phyloP scores from a whole-genome alignment of 1,140 invertebrate genomes.

The Dryas iulia region DNA sequence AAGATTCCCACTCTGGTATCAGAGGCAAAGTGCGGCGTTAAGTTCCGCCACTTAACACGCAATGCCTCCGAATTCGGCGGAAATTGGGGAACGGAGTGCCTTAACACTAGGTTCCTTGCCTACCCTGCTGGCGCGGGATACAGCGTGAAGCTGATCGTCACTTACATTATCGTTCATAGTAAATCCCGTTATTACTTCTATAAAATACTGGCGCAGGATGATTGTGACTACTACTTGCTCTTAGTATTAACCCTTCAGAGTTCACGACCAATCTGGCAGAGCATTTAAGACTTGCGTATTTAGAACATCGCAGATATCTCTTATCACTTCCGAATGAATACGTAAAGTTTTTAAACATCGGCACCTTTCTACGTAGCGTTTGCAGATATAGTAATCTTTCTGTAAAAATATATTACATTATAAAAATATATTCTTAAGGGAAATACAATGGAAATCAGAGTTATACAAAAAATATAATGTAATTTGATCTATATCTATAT shows the following conservation, averaged over 20 bases:
- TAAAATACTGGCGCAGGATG: not conserved
- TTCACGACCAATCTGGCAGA: not conserved
- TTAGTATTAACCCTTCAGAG: not conserved
- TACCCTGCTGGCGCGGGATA: too few relatives aligned
- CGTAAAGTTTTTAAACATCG: slow-evolving; percentile 9
- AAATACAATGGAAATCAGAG: not conserved
- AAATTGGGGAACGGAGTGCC: too few relatives aligned
- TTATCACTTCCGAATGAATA: slow-evolving; percentile 14
- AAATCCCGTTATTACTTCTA: not conserved
- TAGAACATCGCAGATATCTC: slow-evolving; percentile 30
- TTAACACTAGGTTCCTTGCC: too few relatives aligned
- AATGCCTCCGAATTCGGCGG: too few relatives aligned
- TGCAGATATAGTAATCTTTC: slow-evolving; percentile 7
- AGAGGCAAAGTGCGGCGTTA: too few relatives aligned
- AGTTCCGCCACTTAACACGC: too few relatives aligned
- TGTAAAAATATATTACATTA: slow-evolving; percentile 1
- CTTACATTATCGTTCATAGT: not conserved
- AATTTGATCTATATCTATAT: too few relatives aligned
- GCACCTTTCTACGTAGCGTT: slow-evolving; percentile 4
- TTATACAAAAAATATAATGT: too few relatives aligned
- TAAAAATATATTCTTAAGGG: not conserved
- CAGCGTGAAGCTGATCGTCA: too few relatives aligned
- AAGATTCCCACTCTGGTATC: too few relatives aligned
- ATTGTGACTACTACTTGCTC: slow-evolving; percentile 6
- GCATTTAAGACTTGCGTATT: not conserved